Base-by-base conservation (phyloP, 2,113 vertebrate species). In the Entomyzon cyanotis region DNA sequence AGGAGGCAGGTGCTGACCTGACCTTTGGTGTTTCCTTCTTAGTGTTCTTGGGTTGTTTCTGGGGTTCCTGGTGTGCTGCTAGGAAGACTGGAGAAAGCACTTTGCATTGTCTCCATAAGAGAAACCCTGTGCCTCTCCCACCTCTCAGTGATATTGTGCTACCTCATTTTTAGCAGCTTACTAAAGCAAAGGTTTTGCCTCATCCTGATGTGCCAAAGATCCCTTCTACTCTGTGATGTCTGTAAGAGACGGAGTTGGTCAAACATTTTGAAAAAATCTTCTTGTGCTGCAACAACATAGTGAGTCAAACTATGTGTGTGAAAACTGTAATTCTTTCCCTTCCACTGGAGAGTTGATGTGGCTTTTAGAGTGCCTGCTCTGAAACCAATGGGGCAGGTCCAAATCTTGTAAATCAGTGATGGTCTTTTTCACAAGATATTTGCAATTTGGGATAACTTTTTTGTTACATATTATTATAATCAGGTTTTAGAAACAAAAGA, bases 361-460 rank as follows among this genome's bases (percentile, higher is more conserved):
- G 13, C 33, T 90, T 83, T 41, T n/a, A 50, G 20, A 41, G 55
- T n/a, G 33, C 10, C 37, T 65, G 37, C 68, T 65, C 19, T 47
- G 56, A 69, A 52, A 62, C 14, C 42, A 89, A 1, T 0, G 1
- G 33, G 27, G 19, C 0, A 2, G 31, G 15, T 71, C 21, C 27
- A 75, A 47, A 52, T 64, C 28, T 71, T 41, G 31, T 55, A 77
- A 88, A 56, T 6, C 5, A 55, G 6, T 17, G 17, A 28, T 2
- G 2, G 19, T 52, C 50, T 92, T 65, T 53, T 42, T 69, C 35
- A 46, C 10, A 53, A 62, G 44, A 10, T 62, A 41, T 22, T 71
- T 91, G 35, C 2, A 37, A 62, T 89, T 83, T 50, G 9, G 65
- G 11, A 7, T 60, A 25, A 6, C 46, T 41, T 89, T 88, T 88